Evolutionary conservation across 2,113 vertebrate genomes (phyloP).

Genomic region (Austrofundulus limnaeus): DNA sequence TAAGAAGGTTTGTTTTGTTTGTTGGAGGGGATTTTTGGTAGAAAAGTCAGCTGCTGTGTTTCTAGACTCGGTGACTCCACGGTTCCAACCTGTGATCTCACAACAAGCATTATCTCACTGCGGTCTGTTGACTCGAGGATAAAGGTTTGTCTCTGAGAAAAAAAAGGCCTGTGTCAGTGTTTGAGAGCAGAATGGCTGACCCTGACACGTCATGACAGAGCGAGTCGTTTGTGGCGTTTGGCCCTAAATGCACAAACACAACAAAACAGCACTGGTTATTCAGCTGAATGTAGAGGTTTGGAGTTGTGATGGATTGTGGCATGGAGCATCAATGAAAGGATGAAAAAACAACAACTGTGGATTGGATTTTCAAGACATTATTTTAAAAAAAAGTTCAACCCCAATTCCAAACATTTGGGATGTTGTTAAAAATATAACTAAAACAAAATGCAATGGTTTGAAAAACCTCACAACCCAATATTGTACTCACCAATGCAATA

Average conservation of each 20-base stretch:
- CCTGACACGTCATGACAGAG: slow-evolving; percentile 53
- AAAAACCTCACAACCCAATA: no score
- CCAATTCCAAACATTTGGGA: no score
- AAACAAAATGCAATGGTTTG: no score
- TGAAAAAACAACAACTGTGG: neutral
- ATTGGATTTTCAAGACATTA: neutral
- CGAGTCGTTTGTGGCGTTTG: slow-evolving; percentile 54
- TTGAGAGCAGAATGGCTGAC: slow-evolving; percentile 53
- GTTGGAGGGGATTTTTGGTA: neutral
- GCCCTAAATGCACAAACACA: slow-evolving; percentile 27
- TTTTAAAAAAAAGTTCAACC: neutral
- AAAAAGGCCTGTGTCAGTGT: slow-evolving; percentile 22
- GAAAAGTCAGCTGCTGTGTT: slow-evolving; percentile 19
- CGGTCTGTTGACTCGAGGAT: slow-evolving; percentile 60
- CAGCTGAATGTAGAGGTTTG: slow-evolving; percentile 11
- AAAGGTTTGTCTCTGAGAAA: slow-evolving; percentile 41
- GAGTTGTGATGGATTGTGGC: slow-evolving; percentile 3
- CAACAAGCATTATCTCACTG: slow-evolving; percentile 52
- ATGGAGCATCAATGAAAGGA: slow-evolving; percentile 2
- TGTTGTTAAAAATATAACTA: no score
- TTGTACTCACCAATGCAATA: no score
- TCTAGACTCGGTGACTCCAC: slow-evolving; percentile 40
- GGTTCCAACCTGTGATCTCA: slow-evolving; percentile 50
- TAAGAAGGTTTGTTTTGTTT: neutral
- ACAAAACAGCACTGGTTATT: neutral